A percentile compares a stretch with the other conserved stretches of the same genome.
These are phyloP conservation scores for Drosophila santomea DNA, from an alignment of 1,140 invertebrate genomes.

Conservation along the genomic window DNA sequence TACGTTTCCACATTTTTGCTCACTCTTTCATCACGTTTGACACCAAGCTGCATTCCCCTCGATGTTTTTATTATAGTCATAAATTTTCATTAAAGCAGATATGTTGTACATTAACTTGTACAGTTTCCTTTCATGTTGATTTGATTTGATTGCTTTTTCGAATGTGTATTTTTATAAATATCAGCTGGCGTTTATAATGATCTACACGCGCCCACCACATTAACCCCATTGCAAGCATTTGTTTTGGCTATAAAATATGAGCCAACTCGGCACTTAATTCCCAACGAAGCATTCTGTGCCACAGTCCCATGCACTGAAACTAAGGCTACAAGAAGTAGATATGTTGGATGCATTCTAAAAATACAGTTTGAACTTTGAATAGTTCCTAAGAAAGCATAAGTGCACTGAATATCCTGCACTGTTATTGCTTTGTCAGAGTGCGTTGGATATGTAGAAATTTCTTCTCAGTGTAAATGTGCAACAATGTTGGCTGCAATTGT, in stretches of 20 bases:
- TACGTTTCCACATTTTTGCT: neutral
- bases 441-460: neutral
- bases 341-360: slow-evolving; percentile 13
- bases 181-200: slow-evolving; percentile 34
- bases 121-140: slow-evolving; percentile 35
- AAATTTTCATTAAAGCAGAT: slow-evolving; percentile 36
- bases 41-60: slow-evolving; percentile 34
- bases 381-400: neutral
- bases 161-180: slow-evolving; percentile 44
- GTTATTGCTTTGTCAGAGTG: neutral
- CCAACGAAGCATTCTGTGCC: slow-evolving; percentile 63
- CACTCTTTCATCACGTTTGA: slow-evolving; percentile 14
- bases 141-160: slow-evolving; percentile 26
- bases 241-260: slow-evolving; percentile 51
- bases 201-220: slow-evolving; percentile 65
- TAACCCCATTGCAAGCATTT: slow-evolving; percentile 61
- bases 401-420: neutral
- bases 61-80: slow-evolving; percentile 29
- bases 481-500: slow-evolving; percentile 33
- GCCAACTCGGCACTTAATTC: slow-evolving; percentile 64
- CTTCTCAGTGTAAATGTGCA: slow-evolving; percentile 22
- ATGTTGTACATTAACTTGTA: slow-evolving; percentile 21
- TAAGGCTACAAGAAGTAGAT: slow-evolving; percentile 10
- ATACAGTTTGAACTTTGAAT: neutral
- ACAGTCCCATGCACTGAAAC: slow-evolving; percentile 45